Conservation (phyloP, 2,113 vertebrate species). For the Martes martes region DNA sequence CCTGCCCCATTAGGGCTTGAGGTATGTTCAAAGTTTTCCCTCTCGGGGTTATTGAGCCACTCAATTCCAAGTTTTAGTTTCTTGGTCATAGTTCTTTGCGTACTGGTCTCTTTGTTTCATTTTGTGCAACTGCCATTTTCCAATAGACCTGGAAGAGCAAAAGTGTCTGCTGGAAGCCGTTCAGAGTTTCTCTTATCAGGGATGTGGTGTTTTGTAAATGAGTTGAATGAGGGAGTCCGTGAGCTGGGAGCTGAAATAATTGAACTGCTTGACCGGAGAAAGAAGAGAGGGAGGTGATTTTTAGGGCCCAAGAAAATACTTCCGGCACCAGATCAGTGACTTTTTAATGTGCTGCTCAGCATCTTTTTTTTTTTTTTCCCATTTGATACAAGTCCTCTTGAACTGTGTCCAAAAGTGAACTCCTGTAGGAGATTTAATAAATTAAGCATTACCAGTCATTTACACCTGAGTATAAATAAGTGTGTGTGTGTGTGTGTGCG, state of each 20-base stretch:
- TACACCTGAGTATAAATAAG: background rate
- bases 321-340: background rate
- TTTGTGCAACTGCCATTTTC: background rate
- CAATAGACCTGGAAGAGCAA: background rate
- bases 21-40: background rate
- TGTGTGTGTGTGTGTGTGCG: background rate
- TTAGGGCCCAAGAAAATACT: background rate
- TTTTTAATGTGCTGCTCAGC: conserved; percentile 1
- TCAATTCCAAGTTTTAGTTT: background rate
- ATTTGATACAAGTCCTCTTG: background rate
- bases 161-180: background rate
- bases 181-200: background rate
- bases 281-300: background rate
- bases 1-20: conserved; percentile 36
- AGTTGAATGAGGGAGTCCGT: conserved; percentile 4
- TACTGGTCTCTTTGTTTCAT: conserved; percentile 4
- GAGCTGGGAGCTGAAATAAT: background rate
- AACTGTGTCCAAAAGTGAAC: background rate
- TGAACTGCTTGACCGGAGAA: background rate
- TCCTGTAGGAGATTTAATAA: background rate
- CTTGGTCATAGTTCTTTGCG: conserved; percentile 34
- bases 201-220: background rate
- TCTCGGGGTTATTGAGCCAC: background rate
- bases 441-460: background rate
- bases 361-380: background rate